Evolutionary conservation across 2,797 vertebrate species (phyloP).

Genomic region (Oreochromis mossambicus): DNA sequence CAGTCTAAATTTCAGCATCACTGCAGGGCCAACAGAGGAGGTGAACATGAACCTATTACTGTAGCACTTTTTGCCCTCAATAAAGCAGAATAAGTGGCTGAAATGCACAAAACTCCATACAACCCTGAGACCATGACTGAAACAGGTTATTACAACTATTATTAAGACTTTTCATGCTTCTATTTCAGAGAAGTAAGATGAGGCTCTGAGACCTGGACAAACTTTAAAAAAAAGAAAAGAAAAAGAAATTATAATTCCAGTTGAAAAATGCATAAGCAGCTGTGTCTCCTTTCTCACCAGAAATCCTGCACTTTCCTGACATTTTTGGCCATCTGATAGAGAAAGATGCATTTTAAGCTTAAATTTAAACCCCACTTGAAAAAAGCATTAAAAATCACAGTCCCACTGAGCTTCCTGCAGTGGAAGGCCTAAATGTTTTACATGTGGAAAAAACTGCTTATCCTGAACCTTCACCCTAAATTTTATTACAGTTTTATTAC

Average conservation of each 20-base stretch:
- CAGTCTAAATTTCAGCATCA: background rate
- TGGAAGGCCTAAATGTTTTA: background rate
- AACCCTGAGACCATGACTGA: background rate
- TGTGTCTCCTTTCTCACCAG: background rate
- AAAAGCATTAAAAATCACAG: background rate
- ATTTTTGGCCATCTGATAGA: background rate
- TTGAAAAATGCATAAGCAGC: background rate
- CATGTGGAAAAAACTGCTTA: background rate
- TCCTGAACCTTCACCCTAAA: background rate
- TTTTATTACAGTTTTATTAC: background rate
- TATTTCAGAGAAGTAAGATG: background rate
- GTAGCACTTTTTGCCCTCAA: background rate
- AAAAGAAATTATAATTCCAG: background rate
- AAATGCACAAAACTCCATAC: fast-evolving
- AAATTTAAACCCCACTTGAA: background rate
- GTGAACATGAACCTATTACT: background rate
- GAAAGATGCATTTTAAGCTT: background rate
- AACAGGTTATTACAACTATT: background rate
- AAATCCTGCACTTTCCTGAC: background rate
- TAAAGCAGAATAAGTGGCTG: background rate
- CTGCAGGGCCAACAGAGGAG: background rate
- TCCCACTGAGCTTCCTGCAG: background rate
- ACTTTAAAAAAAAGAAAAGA: background rate
- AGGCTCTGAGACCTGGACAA: background rate
- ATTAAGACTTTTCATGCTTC: background rate